Base-by-base conservation (phyloP, 1,140 invertebrate genomes). In the Lepidostoma basale region DNA sequence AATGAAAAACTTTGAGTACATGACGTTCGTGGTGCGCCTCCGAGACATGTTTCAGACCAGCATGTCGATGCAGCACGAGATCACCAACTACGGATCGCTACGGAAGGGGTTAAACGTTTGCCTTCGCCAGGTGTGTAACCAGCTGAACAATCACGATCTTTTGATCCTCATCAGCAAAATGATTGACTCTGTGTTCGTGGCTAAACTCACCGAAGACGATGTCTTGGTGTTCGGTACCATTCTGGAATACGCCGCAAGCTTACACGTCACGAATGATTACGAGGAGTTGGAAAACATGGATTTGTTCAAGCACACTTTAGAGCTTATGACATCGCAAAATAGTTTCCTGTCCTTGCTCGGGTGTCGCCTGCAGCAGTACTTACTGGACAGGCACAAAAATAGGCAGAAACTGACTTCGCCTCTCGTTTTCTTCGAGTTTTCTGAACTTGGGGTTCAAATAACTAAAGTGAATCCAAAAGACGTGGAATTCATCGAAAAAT, bases 331-430 rank as follows among this genome's bases (percentile, higher is more conserved):
- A 1, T 79, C 77, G 3, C 33, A 45, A 3, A 82, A 81, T 65
- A 67, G 75, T 52, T 69, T 83, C 12, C 76, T 82, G 10, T 85
- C 79, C 63, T 73, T 87, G 0, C 70, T 87, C 8, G 85, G 85
- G 4, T 83, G 83, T 65, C 75, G 85, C 16, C 78, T 87, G 2
- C 67, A 87, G 2, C 81, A 86, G 22, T 77, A 81, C 72, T 75
- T 88, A 40, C 75, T 87, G 2, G 86, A 88, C 69, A 75, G 86
- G 56, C 77, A 80, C 10, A 67, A 77, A 0, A 88, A 88, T 66
- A 76, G 73, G 22, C 22, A 72, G 12, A 73, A 79, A 54, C 84
- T 88, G 47, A 74, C 81, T 28, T 79, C 79, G 0, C 85, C 86
- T 0, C 79, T 76, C 60, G 81, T 87, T 65, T 87, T 85, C 62